phyloP scores from a whole-genome alignment of 2,888 invertebrate species.

The Platycheirus rosarum region DNA sequence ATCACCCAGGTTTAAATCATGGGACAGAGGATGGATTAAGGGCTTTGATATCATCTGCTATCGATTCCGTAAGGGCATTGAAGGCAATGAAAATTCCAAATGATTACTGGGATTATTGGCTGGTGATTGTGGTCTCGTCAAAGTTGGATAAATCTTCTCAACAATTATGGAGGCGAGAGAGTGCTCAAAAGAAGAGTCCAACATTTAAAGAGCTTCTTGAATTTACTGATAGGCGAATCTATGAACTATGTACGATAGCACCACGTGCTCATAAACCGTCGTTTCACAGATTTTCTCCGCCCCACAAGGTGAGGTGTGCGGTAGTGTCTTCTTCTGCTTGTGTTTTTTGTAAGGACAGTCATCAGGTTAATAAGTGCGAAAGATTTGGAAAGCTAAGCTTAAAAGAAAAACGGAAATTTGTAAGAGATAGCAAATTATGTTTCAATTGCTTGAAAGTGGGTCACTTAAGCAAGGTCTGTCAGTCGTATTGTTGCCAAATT shows the following conservation, averaged over 20 bases:
- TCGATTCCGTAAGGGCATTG: conserved; percentile 9
- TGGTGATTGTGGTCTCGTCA: neutral
- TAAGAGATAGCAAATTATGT: neutral
- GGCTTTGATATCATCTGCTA: conserved; percentile 11
- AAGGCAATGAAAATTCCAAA: conserved; percentile 23
- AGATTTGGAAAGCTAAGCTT: conserved; percentile 8
- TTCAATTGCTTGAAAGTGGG: neutral
- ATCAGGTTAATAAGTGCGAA: neutral
- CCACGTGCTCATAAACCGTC: neutral
- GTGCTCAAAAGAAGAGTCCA: conserved; percentile 3
- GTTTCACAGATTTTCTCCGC: neutral
- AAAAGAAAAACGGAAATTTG: neutral
- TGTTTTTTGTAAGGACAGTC: neutral
- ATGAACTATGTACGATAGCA: conserved; percentile 20
- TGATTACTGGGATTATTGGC: conserved; percentile 15
- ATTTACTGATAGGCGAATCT: conserved; percentile 18
- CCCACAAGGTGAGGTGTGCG: conserved; percentile 5
- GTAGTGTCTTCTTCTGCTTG: neutral
- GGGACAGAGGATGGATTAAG: conserved; percentile 14
- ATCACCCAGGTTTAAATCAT: conserved; percentile 10
- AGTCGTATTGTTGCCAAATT: neutral
- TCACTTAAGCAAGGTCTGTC: neutral
- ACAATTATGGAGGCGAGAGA: conserved; percentile 13
- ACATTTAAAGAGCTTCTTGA: conserved; percentile 19
- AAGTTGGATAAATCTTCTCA: conserved; percentile 6